phyloP scores from a whole-genome alignment of 2,888 invertebrate genomes.

The Melinopterus prodromus region DNA sequence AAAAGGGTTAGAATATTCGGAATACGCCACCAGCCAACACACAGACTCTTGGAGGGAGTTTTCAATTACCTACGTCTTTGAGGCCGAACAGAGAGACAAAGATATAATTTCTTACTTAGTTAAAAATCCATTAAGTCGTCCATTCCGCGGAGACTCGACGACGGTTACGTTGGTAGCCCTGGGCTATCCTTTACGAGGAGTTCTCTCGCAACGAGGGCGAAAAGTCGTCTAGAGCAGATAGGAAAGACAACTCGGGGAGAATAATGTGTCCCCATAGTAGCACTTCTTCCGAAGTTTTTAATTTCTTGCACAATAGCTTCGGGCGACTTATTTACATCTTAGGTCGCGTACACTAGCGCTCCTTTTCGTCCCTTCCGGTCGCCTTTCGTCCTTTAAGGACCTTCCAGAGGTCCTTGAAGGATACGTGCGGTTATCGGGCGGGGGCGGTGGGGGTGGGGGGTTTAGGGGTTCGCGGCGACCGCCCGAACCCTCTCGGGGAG shows the following conservation, averaged over 20 bases:
- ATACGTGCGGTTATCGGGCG: not conserved
- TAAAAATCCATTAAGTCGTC: conserved; percentile 22
- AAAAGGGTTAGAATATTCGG: not conserved
- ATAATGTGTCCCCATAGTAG: conserved; percentile 29
- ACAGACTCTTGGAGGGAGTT: not conserved
- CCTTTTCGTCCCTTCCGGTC: conserved; percentile 4
- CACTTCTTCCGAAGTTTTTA: conserved; percentile 22
- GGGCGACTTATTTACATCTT: conserved; percentile 23
- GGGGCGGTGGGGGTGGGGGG: not conserved
- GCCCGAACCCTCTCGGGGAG: not conserved
- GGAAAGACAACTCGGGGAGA: conserved; percentile 10
- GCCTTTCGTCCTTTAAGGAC: not conserved
- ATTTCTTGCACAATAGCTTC: conserved; percentile 30
- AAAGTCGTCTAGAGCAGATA: not conserved
- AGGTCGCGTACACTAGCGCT: not conserved
- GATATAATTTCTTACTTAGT: conserved; percentile 25
- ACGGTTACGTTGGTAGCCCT: conserved; percentile 20
- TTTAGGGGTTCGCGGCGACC: not conserved
- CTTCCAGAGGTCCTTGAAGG: not conserved
- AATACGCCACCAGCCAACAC: not conserved
- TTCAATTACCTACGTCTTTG: conserved; percentile 15
- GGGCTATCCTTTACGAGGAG: conserved; percentile 13
- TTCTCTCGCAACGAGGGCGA: not conserved
- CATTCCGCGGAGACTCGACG: not conserved
- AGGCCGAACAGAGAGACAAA: conserved; percentile 8